phyloP scores from a whole-genome alignment of 2,113 vertebrate genomes.

The Motacilla alba region DNA sequence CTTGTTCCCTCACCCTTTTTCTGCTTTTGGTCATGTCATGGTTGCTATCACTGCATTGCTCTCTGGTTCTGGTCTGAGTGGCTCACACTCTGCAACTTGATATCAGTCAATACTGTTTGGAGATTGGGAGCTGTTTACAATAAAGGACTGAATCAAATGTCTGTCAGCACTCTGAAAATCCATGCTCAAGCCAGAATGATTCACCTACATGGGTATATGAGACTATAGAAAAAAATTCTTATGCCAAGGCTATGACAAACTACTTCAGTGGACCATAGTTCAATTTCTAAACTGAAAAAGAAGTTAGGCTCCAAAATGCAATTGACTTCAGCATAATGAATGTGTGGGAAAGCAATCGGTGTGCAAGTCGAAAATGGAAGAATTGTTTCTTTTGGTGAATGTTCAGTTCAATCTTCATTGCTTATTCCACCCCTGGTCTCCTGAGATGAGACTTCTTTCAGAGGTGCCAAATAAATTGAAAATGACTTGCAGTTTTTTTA shows the following conservation, averaged over 20 bases:
- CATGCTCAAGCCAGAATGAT: not conserved
- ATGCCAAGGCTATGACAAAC: not conserved
- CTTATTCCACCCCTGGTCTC: not conserved
- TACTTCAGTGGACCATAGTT: not conserved
- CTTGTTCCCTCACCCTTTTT: not conserved
- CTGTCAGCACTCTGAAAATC: not conserved
- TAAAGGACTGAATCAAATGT: not conserved
- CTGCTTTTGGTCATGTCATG: not conserved
- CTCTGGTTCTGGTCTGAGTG: not conserved
- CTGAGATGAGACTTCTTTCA: not conserved
- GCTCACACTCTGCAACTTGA: not conserved
- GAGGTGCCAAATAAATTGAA: not conserved
- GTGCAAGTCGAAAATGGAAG: not conserved
- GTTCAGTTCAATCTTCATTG: not conserved
- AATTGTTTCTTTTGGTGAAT: not conserved
- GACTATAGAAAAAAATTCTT: not conserved
- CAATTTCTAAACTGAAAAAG: not conserved
- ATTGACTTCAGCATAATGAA: not conserved
- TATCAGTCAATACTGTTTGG: not conserved
- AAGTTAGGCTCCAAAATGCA: not conserved
- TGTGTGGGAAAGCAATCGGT: not conserved
- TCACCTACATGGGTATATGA: not conserved
- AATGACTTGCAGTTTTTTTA: not conserved
- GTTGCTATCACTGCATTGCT: not conserved
- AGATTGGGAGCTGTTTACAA: not conserved